A percentile compares a stretch with the other conserved stretches of the same genome.
Evolutionary conservation across 2,888 invertebrate species (phyloP).

Genomic region (Rhagonycha lutea): DNA sequence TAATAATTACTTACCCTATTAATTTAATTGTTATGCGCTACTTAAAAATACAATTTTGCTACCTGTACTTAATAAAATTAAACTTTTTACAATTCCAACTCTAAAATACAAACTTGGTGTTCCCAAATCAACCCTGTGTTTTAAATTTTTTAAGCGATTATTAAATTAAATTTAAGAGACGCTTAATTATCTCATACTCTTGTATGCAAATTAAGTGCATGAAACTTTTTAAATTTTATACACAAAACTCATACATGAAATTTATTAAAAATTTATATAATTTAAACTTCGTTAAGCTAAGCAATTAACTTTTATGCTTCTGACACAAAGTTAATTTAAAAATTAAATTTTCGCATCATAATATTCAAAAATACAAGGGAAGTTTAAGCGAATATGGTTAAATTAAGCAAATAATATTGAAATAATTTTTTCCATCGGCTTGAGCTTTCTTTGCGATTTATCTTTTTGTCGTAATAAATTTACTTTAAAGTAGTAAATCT

Average conservation of each 20-base stretch:
- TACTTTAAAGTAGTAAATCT: not conserved
- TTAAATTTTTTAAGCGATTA: not conserved
- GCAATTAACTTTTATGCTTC: not conserved
- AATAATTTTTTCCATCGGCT: not conserved
- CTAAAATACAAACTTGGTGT: slow-evolving; percentile 30
- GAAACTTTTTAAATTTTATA: not conserved
- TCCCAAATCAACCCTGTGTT: slow-evolving; percentile 41
- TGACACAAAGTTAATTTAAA: not conserved
- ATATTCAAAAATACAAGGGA: not conserved
- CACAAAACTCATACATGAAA: not conserved
- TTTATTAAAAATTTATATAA: not conserved
- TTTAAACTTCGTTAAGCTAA: not conserved
- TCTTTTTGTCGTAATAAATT: not conserved
- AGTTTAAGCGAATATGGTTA: not conserved
- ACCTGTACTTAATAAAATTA: not conserved
- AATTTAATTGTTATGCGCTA: not conserved
- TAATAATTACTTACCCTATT: not conserved
- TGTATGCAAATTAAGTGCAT: not conserved
- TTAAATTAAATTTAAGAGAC: not conserved
- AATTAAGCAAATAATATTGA: too few relatives aligned
- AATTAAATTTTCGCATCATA: not conserved
- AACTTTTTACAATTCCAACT: slow-evolving; percentile 3
- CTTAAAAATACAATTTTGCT: not conserved
- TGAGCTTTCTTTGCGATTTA: not conserved
- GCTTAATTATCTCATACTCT: not conserved